phyloP scores from a whole-genome alignment of 2,113 vertebrate species.

The Solenodon paradoxus region DNA sequence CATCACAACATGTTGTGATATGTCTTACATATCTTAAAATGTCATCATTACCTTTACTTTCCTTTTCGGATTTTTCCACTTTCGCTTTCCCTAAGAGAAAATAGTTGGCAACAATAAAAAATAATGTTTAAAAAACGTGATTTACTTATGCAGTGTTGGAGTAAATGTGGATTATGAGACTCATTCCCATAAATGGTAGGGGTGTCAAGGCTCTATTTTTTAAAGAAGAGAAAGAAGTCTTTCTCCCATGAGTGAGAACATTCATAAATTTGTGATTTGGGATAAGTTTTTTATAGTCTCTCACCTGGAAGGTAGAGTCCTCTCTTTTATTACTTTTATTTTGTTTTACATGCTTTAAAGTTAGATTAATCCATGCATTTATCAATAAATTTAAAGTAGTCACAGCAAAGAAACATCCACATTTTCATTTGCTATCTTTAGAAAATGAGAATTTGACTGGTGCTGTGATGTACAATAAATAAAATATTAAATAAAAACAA shows the following conservation, averaged over 20 bases:
- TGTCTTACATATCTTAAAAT: neutral
- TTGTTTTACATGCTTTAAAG: neutral
- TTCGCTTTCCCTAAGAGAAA: constrained; percentile 75
- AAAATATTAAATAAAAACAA: neutral
- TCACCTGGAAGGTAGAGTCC: neutral
- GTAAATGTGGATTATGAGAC: neutral
- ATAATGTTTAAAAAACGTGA: neutral
- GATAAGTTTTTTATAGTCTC: neutral
- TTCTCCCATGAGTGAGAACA: neutral
- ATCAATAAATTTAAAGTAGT: neutral
- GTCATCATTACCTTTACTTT: constrained; percentile 77
- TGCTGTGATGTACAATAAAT: neutral
- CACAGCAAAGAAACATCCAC: neutral
- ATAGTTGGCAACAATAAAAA: neutral
- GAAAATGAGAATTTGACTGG: neutral
- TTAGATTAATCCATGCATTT: neutral
- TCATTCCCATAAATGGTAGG: neutral
- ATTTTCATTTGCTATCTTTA: neutral
- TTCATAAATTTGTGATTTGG: neutral
- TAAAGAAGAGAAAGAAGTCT: neutral
- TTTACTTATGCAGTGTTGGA: neutral
- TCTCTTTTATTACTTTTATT: neutral
- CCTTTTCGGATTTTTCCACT: constrained; percentile 71
- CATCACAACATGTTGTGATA: neutral
- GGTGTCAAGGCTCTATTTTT: neutral